Conservation (phyloP, 2,113 vertebrate genomes). For the Mastomys coucha region DNA sequence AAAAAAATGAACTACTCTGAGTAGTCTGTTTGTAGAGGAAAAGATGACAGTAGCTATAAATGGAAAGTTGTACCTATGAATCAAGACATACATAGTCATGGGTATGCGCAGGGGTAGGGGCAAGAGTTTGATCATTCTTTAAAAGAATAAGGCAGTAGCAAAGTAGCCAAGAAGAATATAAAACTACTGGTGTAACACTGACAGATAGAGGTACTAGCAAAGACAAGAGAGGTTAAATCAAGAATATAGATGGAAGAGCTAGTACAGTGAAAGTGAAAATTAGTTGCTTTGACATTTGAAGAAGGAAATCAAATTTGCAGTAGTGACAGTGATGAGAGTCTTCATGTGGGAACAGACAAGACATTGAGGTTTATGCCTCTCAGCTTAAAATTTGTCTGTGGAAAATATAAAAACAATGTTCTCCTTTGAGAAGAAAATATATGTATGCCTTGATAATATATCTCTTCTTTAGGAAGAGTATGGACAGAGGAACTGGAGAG, state of each 20-base stretch:
- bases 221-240: background rate
- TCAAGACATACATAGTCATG: background rate
- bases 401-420: background rate
- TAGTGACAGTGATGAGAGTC: background rate
- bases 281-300: conserved; percentile 21
- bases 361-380: background rate
- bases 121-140: background rate
- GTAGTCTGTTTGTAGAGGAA: conserved; percentile 4
- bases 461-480: background rate
- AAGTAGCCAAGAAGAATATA: accelerated
- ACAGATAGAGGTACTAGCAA: background rate
- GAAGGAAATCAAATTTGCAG: background rate
- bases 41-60: conserved; percentile 10
- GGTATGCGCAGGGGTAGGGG: background rate
- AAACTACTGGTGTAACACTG: background rate
- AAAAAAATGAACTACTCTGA: conserved; percentile 18
- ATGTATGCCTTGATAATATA: background rate
- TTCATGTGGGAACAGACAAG: background rate
- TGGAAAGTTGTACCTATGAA: background rate
- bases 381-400: background rate
- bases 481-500: background rate
- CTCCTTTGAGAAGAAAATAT: background rate
- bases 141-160: background rate
- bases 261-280: background rate
- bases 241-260: background rate